Base-by-base conservation (phyloP, 2,113 vertebrate genomes). In the Bagarius yarrelli region DNA sequence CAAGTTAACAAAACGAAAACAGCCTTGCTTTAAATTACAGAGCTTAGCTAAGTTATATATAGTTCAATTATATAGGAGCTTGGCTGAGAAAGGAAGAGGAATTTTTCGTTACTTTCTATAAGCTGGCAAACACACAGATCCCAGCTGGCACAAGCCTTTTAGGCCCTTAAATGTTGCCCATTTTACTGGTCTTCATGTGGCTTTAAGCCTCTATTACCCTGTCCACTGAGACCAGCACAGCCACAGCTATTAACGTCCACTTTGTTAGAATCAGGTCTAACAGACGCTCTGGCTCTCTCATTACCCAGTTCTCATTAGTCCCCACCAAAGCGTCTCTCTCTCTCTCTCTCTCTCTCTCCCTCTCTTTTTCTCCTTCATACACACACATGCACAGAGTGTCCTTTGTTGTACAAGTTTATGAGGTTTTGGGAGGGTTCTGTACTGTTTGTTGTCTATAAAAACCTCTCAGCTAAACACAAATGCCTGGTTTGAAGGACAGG, bases 251-350 rank as follows among this genome's bases (percentile, higher is more conserved):
- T 85, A 85, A 85, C 50, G 56, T 77, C 74, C 56, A 72, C 67
- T 80, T 80, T 61, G 78, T 85, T 76, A 80, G 72, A 77, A 76
- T 74, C 78, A 74, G 76, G 70, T 72, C 67, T 78, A 85, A 81
- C 84, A 83, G 78, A 76, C 47, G 84, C 55, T 74, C 73, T 82
- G 74, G 52, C 78, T 53, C 77, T 77, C 69, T 83, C 81, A 81
- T 85, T 85, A 85, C 79, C 77, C 52, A 15, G n/a, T 72, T 80
- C 85, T 79, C 70, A 81, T 84, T 82, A 81, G 74, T 74, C 57
- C 30, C 18, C 66, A 80, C 60, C 56, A 84, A 82, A 87, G 71
- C 85, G 16, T 76, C 63, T 76, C 40, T 14, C 64, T 64, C 61
- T 9, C 63, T 18, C 61, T 23, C 36, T 61, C 56, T 30, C 56